Percentiles rank a stretch among this genome's conserved stretches.
phyloP scores from a whole-genome alignment of 2,113 vertebrate genomes.

The Eulemur rufifrons region DNA sequence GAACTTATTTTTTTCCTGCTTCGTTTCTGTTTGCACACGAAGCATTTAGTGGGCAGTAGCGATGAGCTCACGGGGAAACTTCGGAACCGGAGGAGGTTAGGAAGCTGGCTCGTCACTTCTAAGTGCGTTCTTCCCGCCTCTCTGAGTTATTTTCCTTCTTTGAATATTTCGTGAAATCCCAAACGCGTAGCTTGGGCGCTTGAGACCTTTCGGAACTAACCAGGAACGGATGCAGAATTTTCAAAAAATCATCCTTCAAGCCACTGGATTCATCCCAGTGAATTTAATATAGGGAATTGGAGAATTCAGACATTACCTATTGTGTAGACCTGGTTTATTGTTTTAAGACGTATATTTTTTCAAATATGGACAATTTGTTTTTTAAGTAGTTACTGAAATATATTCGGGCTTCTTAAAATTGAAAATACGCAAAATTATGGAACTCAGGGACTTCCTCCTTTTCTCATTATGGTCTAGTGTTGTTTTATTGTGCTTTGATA shows the following conservation, averaged over 20 bases:
- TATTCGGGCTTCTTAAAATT: conserved; percentile 30
- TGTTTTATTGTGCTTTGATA: conserved; percentile 47
- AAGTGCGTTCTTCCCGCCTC: conserved; percentile 75
- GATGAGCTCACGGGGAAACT: conserved; percentile 82
- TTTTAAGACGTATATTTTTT: conserved; percentile 37
- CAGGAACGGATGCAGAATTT: conserved; percentile 63
- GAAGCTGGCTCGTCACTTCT: conserved; percentile 82
- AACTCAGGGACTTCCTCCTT: conserved; percentile 41
- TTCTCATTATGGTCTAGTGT: conserved; percentile 67
- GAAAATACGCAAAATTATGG: conserved; percentile 50
- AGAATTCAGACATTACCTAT: conserved; percentile 5
- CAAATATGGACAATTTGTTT: conserved; percentile 4
- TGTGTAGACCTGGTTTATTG: conserved; percentile 46
- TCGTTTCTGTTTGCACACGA: conserved; percentile 71
- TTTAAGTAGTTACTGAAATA: conserved; percentile 31
- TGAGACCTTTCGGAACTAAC: conserved; percentile 60
- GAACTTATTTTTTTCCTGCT: conserved; percentile 56
- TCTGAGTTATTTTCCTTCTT: conserved; percentile 52
- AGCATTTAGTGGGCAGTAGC: conserved; percentile 77
- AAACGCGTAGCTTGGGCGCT: conserved; percentile 20
- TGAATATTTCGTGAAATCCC: conserved; percentile 63
- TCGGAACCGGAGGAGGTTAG: conserved; percentile 74
- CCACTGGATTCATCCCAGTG: conserved; percentile 18
- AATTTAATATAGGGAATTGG: conserved; percentile 48
- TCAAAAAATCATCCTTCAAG: conserved; percentile 30